These are phyloP conservation scores for Rhynchophorus ferrugineus DNA, from an alignment of 1,140 invertebrate species.

Conservation along the genomic window DNA sequence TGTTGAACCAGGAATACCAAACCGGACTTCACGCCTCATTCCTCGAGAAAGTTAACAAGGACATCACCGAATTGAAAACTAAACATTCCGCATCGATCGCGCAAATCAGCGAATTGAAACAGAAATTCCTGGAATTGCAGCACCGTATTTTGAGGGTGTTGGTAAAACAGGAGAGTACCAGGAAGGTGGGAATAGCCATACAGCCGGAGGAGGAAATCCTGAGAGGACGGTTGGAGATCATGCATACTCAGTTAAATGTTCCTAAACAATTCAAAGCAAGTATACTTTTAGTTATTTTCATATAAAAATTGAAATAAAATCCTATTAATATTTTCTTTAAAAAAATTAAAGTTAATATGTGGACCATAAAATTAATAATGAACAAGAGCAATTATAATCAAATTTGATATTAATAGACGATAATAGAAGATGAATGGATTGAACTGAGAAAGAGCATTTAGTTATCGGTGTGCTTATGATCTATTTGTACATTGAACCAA, in stretches of 20 bases:
- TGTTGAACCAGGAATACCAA: constrained; percentile 76
- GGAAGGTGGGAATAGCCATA: constrained; percentile 77
- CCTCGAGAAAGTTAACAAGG: constrained; percentile 65
- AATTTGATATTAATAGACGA: no score
- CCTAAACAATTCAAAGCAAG: constrained; percentile 86
- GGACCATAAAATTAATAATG: no score
- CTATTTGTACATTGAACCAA: no score
- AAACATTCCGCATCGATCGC: constrained; percentile 63
- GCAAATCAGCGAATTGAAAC: constrained; percentile 65
- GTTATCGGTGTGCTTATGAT: no score
- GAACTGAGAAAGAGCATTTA: no score
- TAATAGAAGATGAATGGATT: no score
- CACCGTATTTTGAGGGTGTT: constrained; percentile 75
- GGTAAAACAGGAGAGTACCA: constrained; percentile 75
- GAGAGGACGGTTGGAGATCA: constrained; percentile 72
- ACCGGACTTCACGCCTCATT: constrained; percentile 69
- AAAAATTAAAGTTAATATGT: no score
- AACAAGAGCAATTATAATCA: no score
- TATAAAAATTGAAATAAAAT: no score
- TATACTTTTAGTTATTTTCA: no score
- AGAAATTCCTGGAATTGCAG: constrained; percentile 65
- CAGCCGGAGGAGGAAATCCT: constrained; percentile 84
- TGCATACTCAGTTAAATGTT: constrained; percentile 78
- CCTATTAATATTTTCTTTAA: no score
- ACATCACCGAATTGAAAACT: constrained; percentile 66